Evolutionary conservation across 2,888 invertebrate genomes (phyloP), one percentile per base, ranked within the genome.

Genomic region (Chrysotoxum bicinctum): DNA sequence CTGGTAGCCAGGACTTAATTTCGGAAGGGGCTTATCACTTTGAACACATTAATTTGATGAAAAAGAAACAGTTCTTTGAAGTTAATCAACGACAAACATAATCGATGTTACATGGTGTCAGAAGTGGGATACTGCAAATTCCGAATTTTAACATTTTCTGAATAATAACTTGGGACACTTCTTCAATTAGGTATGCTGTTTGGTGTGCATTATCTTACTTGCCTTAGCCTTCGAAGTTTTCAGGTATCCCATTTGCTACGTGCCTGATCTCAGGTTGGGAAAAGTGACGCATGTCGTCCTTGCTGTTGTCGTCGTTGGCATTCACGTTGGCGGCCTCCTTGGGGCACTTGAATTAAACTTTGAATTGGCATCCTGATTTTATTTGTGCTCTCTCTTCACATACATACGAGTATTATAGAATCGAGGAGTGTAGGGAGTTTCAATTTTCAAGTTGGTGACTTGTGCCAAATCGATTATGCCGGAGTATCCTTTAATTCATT

Each of bases 401-500:
- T 5, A 23, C 3, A 23, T 6, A 7, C 9, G n/a, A n/a, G 3
- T 19, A 2, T 3, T 2, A 23, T 21, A 23, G 2, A 10, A 5
- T 1, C 40, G 10, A 0, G 40, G 7, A n/a, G 43, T 56, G 19
- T 43, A 21, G 1, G 40, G 45, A 19, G 30, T 74, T 75, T 79
- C 79, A 74, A 79, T 75, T 84, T 80, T 72, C 60, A 60, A 75
- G 32, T 70, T 76, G 66, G 75, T 72, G 80, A 80, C 75, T 84
- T 80, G 70, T 84, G 84, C 75, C 84, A 80, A 80, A 80, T 80
- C 80, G 84, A 84, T 84, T 81, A 73, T 81, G 62, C 37, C 26
- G 6, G 35, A 48, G 54, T 81, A 56, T 76, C 72, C 81, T 73
- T 81, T 69, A 77, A 81, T 81, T 81, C 68, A 85, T 81, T 85